phyloP scores from a whole-genome alignment of 2,888 invertebrate species.

The Leptopilina syphax region DNA sequence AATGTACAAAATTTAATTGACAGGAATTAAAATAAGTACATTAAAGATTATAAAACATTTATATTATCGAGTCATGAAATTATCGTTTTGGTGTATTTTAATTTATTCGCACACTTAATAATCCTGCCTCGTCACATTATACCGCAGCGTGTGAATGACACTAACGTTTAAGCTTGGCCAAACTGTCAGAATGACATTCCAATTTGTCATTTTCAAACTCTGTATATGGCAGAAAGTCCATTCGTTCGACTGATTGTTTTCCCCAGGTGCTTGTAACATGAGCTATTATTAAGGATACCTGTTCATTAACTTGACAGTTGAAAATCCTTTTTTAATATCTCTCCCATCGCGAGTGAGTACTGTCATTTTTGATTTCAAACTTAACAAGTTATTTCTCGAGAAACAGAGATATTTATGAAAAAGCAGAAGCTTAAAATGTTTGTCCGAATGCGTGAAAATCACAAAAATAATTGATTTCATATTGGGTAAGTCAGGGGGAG shows the following conservation, averaged over 20 bases:
- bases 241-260: slow-evolving; percentile 52
- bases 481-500: no score
- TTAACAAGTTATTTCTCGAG: background rate
- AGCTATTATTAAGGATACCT: slow-evolving; percentile 47
- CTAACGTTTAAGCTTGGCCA: slow-evolving; percentile 50
- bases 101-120: slow-evolving; percentile 29
- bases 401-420: background rate
- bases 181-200: slow-evolving; percentile 55
- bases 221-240: slow-evolving; percentile 52
- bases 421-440: no score
- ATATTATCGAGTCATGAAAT: background rate
- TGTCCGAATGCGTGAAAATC: no score
- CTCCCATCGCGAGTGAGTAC: slow-evolving; percentile 1
- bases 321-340: slow-evolving; percentile 42
- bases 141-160: slow-evolving; percentile 50
- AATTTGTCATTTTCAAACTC: slow-evolving; percentile 56
- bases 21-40: no score
- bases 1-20: no score
- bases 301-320: slow-evolving; percentile 41
- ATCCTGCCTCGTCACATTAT: slow-evolving; percentile 48
- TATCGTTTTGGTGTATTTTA: background rate
- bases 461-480: no score
- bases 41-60: no score
- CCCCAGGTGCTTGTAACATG: slow-evolving; percentile 47
- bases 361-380: background rate